Conservation (phyloP, 2,113 vertebrate genomes). For the Riparia riparia region DNA sequence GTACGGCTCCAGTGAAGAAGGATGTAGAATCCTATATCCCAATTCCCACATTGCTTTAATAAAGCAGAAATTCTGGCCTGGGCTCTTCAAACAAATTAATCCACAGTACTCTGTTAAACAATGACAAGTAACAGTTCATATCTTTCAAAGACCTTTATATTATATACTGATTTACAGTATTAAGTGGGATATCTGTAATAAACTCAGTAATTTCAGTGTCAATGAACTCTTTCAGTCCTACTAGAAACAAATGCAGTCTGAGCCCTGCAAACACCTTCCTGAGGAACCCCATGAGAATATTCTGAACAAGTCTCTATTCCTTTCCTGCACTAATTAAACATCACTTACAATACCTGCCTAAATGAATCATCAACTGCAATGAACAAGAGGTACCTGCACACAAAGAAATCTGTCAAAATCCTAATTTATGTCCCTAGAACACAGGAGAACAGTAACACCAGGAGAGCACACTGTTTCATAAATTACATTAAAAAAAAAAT, state of each 20-base stretch:
- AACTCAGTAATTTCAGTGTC: not conserved
- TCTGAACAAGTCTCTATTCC: conserved; percentile 18
- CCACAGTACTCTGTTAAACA: not conserved
- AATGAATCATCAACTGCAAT: conserved; percentile 21
- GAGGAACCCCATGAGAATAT: not conserved
- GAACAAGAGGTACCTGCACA: conserved; percentile 25
- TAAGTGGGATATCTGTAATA: conserved; percentile 4
- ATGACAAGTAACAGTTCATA: not conserved
- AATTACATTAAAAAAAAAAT: not conserved
- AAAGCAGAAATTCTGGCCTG: not conserved
- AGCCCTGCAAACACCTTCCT: not conserved
- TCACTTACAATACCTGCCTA: conserved; percentile 22
- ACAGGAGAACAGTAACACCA: not conserved
- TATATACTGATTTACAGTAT: not conserved
- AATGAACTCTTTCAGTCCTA: conserved; percentile 30
- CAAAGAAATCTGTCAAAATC: not conserved
- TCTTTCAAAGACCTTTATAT: not conserved
- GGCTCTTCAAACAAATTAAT: not conserved
- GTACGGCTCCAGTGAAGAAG: not conserved
- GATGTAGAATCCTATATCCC: not conserved
- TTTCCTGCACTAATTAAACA: conserved; percentile 56
- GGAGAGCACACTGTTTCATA: not conserved
- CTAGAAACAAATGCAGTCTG: not conserved
- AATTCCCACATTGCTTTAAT: not conserved
- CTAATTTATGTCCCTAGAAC: not conserved